Conservation (phyloP, 1,140 invertebrate genomes). For the Zaprionus camerounensis region DNA sequence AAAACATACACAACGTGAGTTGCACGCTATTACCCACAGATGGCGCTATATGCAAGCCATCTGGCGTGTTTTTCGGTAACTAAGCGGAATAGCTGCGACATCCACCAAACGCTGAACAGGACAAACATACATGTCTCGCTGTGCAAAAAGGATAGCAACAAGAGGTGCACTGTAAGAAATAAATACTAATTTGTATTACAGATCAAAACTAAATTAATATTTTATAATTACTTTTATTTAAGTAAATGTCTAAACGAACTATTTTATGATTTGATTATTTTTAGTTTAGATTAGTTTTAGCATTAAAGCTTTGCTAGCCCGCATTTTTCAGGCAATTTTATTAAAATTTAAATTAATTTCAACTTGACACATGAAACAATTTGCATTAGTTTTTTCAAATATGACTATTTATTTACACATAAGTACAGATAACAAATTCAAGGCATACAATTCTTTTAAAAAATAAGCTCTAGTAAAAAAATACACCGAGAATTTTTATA, state of each 20-base stretch:
- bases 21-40: not conserved
- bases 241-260: no score
- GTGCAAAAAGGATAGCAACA: constrained; percentile 3
- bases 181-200: not conserved
- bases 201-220: no score
- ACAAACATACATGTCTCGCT: not conserved
- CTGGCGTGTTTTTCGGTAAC: constrained; percentile 3
- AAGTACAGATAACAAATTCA: constrained; percentile 72
- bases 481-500: constrained; percentile 43
- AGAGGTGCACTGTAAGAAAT: constrained; percentile 10
- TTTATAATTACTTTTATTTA: not conserved
- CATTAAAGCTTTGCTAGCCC: no score
- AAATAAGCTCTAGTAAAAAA: constrained; percentile 54
- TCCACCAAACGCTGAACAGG: not conserved
- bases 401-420: constrained; percentile 74
- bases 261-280: not conserved
- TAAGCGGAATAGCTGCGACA: constrained; percentile 10
- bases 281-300: not conserved
- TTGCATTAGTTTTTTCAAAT: constrained; percentile 50
- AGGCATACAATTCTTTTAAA: constrained; percentile 52
- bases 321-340: no score
- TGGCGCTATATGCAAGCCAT: not conserved
- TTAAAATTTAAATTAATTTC: no score
- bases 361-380: no score
- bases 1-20: not conserved